Base-by-base conservation (phyloP, 2,888 invertebrate genomes). In the Yponomeuta plumbellus region DNA sequence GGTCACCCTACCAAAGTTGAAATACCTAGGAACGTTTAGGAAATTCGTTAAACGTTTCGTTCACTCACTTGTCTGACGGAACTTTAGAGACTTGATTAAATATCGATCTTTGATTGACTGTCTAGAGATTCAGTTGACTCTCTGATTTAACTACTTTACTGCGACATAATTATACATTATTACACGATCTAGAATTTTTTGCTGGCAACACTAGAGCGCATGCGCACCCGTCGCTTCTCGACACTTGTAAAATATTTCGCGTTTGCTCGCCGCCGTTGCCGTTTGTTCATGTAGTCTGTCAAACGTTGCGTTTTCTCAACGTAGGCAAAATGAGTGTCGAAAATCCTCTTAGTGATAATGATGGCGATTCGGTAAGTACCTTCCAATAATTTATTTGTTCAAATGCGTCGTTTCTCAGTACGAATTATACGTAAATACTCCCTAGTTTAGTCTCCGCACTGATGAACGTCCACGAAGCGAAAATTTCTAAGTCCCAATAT, bases 401-500 rank as follows among this genome's bases (percentile, higher is more conserved):
- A 64, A 69, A 73, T 64, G 57, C 69, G 63, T 67, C 68, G 67
- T 66, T 69, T 74, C 75, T 70, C 70, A 66, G 62, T 67, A 58
- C 64, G 62, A 68, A 59, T 64, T 70, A 63, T 39, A 65, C 66
- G 57, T 69, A 67, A 73, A 77, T 73, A 70, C 70, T 71, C 75
- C n/a, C n/a, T 61, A 13, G 3, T 6, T 80, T 76, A 21, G 40
- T 63, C 63, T 23, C 63, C 40, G 40, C 90, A 87, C 92, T 93
- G 85, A 88, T 93, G 92, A 77, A 85, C 82, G 79, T 70, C 74
- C 81, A 81, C 82, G 81, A 84, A 84, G 81, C 91, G 87, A 88
- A 91, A 90, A 81, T 91, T 92, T 91, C 91, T 91, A 95, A 95
- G 95, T 95, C 95, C 95, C 94, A 95, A 95, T 94, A 96, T 96